Evolutionary conservation across 2,113 vertebrate genomes (phyloP), one percentile per base, ranked within the genome.

Genomic region (Dryoscopus gambensis): DNA sequence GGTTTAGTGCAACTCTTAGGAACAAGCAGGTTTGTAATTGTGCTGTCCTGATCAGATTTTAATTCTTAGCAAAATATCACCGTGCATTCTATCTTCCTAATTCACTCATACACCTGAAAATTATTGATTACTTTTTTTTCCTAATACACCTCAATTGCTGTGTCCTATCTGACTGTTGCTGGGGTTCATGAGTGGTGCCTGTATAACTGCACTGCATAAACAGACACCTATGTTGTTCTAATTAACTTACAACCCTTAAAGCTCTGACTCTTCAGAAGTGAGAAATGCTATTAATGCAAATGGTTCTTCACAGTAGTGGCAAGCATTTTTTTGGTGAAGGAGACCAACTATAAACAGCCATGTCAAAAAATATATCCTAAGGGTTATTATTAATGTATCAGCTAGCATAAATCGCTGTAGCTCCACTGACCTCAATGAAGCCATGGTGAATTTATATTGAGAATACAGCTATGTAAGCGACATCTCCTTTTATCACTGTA

Each of bases 381-480:
- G 85, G 95, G 60, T 95, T 95, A 93, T 88, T 95, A 93, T 90
- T 93, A 97, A 92, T 90, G 55, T 96, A 93, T 84, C 75, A 88
- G 78, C 87, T 40, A 74, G 44, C 68, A 95, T 52, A 94, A 95
- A 94, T 90, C 83, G 77, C 91, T 92, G 87, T 42, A 89, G 79
- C 87, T 94, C 88, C 85, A 86, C 71, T 96, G 92, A 97, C 92
- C 93, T 84, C 83, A 92, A 12, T 68, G 76, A 73, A 90, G 70
- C 44, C 80, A 46, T 27, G 31, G 42, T 84, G 88, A 93, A 93
- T 93, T 92, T 80, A 75, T 13, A 42, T 39, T 31, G 64, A 90
- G 71, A 88, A 78, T 46, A 64, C 4, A 79, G 42, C 91, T 53
- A 13, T 3, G 4, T 42, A 74, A 90, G 68, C 52, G 71, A 42